Base-by-base conservation (phyloP, 2,888 invertebrate species). In the Isoperla grammatica region DNA sequence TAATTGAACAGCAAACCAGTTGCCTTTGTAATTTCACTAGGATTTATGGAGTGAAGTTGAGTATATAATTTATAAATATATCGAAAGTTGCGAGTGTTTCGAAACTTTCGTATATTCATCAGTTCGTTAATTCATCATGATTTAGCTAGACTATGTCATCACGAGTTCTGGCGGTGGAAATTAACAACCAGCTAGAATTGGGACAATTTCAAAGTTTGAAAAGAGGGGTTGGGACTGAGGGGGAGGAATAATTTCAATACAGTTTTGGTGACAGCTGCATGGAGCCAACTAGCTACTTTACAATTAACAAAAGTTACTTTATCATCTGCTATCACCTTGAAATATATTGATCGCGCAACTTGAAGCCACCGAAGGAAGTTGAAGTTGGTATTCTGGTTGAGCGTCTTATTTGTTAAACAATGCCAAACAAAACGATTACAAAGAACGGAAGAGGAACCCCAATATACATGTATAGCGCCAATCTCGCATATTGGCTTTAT, bases 101-200 rank as follows among this genome's bases (percentile, higher is more conserved):
- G 13, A 29, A 50, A 35, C 35, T 50, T 35, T 50, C 29, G 49
- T 22, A 20, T 29, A 50, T 50, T 50, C 23, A 50, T 12, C 49
- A 50, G 49, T 50, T 50, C 49, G 49, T 50, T 50, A 50, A 50
- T 50, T 50, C 49, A 50, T 50, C 49, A 35, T 50, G 49, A 50
- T 50, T 50, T 50, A 20, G 29, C 49, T 29, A 23, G 49, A 29
- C 49, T 19, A 22, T 50, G 49, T 50, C 49, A 50, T 35, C 35
- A 50, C 12, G 49, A 50, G 49, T 50, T 50, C 23, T 50, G 49
- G 49, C 35, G 29, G 49, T 23, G 35, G 23, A 29, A 50, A 50
- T 50, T 50, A 50, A 29, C 49, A 50, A 17, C 23, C 49, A n/a
- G 15, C 49, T 20, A 22, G 29, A 50, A 50, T 50, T 23, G 49